Base-by-base conservation (phyloP, 92 coral and sea anemone genomes). In the Porites divaricata region DNA sequence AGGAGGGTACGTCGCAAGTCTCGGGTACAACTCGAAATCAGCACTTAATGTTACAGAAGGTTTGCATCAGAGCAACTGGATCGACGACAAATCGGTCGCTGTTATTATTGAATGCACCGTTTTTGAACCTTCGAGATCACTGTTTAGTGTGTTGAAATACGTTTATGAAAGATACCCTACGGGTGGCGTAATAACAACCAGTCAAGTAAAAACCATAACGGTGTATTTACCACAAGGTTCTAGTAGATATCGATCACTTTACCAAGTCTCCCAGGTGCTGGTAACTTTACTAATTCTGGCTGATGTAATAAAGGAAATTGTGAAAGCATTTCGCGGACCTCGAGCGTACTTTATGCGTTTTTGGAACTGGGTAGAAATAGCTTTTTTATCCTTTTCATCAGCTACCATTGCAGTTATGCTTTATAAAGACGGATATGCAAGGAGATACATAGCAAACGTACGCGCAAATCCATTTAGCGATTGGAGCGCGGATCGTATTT, bases 1-100 rank as follows among this genome's bases (percentile, higher is more conserved):
- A 2, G 95, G 95, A 25, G 98, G 98, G 12, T 95, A 61, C 85
- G 97, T 95, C 2, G 94, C 95, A 11, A 96, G 94, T 53, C 92
- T 95, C 61, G 93, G 98, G 13, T 94, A 92, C 86, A 85, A 90
- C 81, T 69, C 81, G 48, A 81, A 81, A 74, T 81, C 87, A 11
- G 98, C 98, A 13, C 52, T 81, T 20, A 67, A 84, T 48, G 85
- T 86, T 15, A 69, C 92, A 23, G 75, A 25, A 13, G 72, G 76
- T 21, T 79, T 95, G 41, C 89, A 86, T 69, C 50, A 81, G 28
- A 78, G 81, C 8, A 49, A 85, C 50, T 94, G 98, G 98, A 87
- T 95, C 41, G 98, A 95, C 69, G 90, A 95, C 48, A 87, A 85
- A 41, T 94, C 98, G 2, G 91, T 93, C 1, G 98, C 91, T 6